These are phyloP conservation scores for Parotia lawesii DNA, from an alignment of 2,113 vertebrate genomes.

Conservation along the genomic window DNA sequence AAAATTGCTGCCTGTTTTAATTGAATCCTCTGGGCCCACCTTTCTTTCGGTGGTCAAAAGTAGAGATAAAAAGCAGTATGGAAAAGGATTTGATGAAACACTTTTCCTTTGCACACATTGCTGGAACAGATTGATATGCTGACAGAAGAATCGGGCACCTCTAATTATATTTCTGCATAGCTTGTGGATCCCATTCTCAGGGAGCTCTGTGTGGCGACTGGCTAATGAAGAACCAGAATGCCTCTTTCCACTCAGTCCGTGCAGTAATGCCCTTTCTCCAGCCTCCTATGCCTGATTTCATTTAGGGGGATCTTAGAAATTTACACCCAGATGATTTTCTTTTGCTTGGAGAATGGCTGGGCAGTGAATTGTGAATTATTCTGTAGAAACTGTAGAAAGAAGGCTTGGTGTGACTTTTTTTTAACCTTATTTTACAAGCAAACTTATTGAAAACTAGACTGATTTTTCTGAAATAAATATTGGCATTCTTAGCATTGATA, in stretches of 20 bases:
- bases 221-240: not conserved
- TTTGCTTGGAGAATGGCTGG: not conserved
- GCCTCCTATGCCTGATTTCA: not conserved
- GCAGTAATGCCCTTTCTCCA: not conserved
- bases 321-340: not conserved
- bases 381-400: not conserved
- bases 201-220: not conserved
- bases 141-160: not conserved
- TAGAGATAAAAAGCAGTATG: not conserved
- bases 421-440: not conserved
- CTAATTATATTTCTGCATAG: not conserved
- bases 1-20: not conserved
- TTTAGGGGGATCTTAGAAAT: not conserved
- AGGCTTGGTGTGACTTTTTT: not conserved
- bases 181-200: not conserved
- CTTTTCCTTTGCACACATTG: rapidly evolving
- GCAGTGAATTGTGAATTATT: not conserved
- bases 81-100: not conserved
- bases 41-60: not conserved
- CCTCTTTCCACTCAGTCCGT: not conserved
- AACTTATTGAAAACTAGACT: not conserved
- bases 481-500: not conserved
- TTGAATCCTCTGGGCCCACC: not conserved
- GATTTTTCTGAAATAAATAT: not conserved
- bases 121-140: not conserved